These are phyloP conservation scores for Triplophysa tibetana DNA, from an alignment of 2,113 vertebrate genomes.

Conservation along the genomic window DNA sequence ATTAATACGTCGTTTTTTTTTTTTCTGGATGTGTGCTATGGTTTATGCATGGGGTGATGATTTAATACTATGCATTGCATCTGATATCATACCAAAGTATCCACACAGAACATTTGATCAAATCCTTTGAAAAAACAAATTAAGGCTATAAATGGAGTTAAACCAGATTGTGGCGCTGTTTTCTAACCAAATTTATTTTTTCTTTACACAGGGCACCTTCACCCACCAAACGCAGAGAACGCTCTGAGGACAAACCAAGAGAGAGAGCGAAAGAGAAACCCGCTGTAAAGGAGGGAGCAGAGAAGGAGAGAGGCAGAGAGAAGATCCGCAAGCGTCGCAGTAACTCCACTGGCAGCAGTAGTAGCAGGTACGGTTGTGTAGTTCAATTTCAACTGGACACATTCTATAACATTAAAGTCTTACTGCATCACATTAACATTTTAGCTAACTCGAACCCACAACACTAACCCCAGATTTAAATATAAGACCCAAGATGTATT, in stretches of 20 bases:
- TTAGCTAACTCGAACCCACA: no score
- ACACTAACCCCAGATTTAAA: no score
- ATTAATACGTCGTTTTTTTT: no score
- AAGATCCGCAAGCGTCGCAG: slow-evolving; percentile 90
- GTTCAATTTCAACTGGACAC: no score
- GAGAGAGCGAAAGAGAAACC: slow-evolving; percentile 93
- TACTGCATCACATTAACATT: no score
- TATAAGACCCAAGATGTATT: no score
- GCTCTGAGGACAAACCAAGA: slow-evolving; percentile 90
- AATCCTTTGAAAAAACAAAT: neutral
- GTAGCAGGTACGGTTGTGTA: slow-evolving; percentile 73
- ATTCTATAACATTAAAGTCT: no score
- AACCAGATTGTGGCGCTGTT: neutral
- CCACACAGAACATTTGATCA: no score
- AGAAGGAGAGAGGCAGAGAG: slow-evolving; percentile 91
- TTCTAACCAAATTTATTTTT: neutral
- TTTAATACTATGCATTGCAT: no score
- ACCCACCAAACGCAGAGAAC: slow-evolving; percentile 92
- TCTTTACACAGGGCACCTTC: slow-evolving; percentile 86
- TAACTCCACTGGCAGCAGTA: slow-evolving; percentile 92
- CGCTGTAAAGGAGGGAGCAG: slow-evolving; percentile 80
- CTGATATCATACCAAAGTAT: no score
- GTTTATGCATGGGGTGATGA: no score
- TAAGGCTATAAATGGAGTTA: neutral
- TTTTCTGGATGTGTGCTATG: no score